Percentiles rank a stretch among this genome's conserved stretches.
These are phyloP conservation scores for Anarrhichthys ocellatus DNA, from an alignment of 2,113 vertebrate species.

Conservation along the genomic window DNA sequence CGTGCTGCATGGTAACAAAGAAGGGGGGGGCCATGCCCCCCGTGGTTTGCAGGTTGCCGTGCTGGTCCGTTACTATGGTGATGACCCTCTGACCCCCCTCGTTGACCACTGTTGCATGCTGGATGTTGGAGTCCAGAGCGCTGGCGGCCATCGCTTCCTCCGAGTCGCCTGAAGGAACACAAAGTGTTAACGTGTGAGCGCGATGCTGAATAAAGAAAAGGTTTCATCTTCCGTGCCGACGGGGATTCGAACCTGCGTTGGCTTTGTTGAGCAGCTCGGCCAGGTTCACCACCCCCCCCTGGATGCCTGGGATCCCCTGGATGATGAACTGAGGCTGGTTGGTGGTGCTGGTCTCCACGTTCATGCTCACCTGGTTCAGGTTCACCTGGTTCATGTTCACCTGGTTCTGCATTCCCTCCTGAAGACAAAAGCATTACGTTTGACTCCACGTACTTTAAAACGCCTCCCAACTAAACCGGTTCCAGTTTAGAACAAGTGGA, in stretches of 20 bases:
- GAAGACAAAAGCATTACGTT: neutral
- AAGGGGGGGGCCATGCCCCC: conserved; percentile 86
- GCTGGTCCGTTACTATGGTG: conserved; percentile 89
- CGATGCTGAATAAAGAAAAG: no score
- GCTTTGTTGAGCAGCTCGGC: conserved; percentile 84
- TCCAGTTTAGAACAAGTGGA: no score
- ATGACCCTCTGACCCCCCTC: conserved; percentile 89
- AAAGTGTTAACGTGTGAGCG: neutral
- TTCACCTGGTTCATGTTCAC: conserved; percentile 83
- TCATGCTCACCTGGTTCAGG: conserved; percentile 80
- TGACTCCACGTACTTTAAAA: no score
- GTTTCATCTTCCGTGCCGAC: no score
- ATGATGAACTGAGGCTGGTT: conserved; percentile 86
- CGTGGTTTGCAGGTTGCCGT: conserved; percentile 85
- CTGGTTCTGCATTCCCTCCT: conserved; percentile 94
- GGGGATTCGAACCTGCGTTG: conserved; percentile 75
- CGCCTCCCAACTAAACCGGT: no score
- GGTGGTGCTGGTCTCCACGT: conserved; percentile 70
- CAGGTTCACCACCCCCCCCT: conserved; percentile 84
- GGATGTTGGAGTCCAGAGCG: conserved; percentile 81
- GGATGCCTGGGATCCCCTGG: conserved; percentile 76
- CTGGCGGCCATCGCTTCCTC: conserved; percentile 84
- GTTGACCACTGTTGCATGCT: conserved; percentile 81
- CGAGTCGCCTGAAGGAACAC: conserved; percentile 67
- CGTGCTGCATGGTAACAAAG: conserved; percentile 89